Evolutionary conservation across 2,113 vertebrate genomes (phyloP).

Genomic region (Phaethornis superciliosus): DNA sequence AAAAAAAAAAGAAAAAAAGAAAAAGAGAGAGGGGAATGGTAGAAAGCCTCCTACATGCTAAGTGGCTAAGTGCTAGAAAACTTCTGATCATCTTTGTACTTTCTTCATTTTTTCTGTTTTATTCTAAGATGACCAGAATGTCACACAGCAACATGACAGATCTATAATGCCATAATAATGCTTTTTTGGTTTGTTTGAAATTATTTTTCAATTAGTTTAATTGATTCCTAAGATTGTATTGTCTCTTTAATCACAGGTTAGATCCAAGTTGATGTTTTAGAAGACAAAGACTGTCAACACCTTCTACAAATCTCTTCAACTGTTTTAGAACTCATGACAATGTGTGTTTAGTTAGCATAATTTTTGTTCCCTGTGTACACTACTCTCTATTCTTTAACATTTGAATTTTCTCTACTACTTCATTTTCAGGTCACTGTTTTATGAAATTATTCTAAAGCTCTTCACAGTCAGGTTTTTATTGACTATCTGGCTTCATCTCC

Average conservation of each 20-base stretch:
- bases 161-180: neutral
- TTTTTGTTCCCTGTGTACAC: neutral
- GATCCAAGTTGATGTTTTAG: neutral
- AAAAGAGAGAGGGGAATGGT: rapidly evolving
- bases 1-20: no score
- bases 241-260: neutral
- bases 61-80: neutral
- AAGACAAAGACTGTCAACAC: neutral
- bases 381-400: neutral
- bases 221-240: neutral
- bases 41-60: neutral
- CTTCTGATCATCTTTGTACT: neutral
- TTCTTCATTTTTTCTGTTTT: neutral
- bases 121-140: neutral
- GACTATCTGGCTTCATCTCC: neutral
- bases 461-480: neutral
- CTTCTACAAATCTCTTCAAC: neutral
- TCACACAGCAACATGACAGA: neutral
- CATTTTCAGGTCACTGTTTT: neutral
- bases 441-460: neutral
- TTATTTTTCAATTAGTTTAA: neutral
- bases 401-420: neutral
- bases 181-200: neutral
- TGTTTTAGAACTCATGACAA: neutral
- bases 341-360: neutral